Conservation (phyloP, 2,797 vertebrate species). For the Sciurus carolinensis region DNA sequence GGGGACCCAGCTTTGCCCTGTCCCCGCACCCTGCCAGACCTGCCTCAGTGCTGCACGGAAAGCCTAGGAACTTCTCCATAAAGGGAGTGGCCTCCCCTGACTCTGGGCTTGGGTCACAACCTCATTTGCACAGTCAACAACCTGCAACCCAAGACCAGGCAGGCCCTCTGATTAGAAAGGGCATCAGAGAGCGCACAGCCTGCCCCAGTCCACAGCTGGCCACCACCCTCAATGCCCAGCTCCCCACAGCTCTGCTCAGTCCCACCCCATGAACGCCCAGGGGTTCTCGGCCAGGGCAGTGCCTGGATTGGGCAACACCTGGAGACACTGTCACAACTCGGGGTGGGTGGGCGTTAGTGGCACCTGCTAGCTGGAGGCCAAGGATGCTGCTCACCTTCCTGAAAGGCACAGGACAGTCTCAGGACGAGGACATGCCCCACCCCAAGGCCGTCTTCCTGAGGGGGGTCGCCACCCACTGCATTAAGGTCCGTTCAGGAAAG, state of each 20-base stretch:
- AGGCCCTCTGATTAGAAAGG: not conserved
- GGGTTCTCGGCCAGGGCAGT: not conserved
- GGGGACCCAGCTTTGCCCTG: not conserved
- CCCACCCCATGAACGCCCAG: not conserved
- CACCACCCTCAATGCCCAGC: fast-evolving
- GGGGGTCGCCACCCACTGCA: not conserved
- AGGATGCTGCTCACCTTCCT: no score
- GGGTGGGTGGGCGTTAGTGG: no score
- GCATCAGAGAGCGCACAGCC: not conserved
- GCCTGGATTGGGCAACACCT: fast-evolving
- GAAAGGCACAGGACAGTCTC: not conserved
- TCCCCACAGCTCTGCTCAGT: no score
- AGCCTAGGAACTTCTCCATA: not conserved
- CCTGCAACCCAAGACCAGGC: not conserved
- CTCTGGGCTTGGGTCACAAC: not conserved
- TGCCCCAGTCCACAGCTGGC: not conserved
- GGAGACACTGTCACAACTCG: not conserved
- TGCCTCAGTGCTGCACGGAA: not conserved
- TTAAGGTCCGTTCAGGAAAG: not conserved
- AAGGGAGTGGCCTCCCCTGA: not conserved
- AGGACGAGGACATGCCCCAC: no score
- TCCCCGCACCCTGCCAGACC: not conserved
- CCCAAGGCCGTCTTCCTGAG: not conserved
- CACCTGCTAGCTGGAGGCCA: not conserved
- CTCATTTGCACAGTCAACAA: not conserved